Evolutionary conservation across 2,888 invertebrate genomes (phyloP).

Genomic region (Ramazzottius varieornatus): DNA sequence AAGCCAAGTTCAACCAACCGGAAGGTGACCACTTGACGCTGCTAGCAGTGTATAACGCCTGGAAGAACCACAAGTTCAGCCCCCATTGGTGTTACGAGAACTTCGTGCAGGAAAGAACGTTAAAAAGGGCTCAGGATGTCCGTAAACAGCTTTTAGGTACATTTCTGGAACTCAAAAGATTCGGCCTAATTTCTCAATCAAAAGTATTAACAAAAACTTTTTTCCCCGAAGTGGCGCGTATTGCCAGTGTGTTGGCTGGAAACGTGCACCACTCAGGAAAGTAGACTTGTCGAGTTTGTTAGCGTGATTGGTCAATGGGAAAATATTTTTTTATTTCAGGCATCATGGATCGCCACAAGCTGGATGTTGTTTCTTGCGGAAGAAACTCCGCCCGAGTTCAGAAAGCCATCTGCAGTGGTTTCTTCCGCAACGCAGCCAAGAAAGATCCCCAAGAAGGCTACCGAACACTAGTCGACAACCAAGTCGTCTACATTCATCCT

Average conservation of each 20-base stretch:
- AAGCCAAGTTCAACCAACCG: slow-evolving; percentile 93
- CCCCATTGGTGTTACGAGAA: slow-evolving; percentile 99
- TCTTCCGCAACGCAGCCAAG: slow-evolving; percentile 93
- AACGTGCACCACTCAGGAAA: too few species aligned
- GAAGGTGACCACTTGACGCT: slow-evolving; percentile 94
- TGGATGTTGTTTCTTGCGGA: slow-evolving; percentile 86
- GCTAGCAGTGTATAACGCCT: slow-evolving; percentile 92
- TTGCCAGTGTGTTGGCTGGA: too few species aligned
- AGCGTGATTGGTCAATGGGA: too few species aligned
- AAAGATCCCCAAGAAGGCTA: slow-evolving; percentile 95
- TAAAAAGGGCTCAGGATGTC: slow-evolving; percentile 91
- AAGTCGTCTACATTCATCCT: slow-evolving; percentile 95
- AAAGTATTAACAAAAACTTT: too few species aligned
- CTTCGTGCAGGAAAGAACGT: slow-evolving; percentile 72
- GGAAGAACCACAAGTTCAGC: slow-evolving; percentile 96
- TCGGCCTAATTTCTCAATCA: too few species aligned
- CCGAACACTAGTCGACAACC: slow-evolving; percentile 81
- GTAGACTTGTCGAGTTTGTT: too few species aligned
- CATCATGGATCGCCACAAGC: slow-evolving; percentile 42
- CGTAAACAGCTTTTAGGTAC: slow-evolving; percentile 86
- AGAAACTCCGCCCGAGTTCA: slow-evolving; percentile 82
- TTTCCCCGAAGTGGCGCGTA: too few species aligned
- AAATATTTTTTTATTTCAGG: slow-evolving; percentile 8
- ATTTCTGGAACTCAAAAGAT: too few species aligned
- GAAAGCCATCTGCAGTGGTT: slow-evolving; percentile 87